Evolutionary conservation across 1,140 invertebrate species (phyloP).

Genomic region (Drosophila navojoa): DNA sequence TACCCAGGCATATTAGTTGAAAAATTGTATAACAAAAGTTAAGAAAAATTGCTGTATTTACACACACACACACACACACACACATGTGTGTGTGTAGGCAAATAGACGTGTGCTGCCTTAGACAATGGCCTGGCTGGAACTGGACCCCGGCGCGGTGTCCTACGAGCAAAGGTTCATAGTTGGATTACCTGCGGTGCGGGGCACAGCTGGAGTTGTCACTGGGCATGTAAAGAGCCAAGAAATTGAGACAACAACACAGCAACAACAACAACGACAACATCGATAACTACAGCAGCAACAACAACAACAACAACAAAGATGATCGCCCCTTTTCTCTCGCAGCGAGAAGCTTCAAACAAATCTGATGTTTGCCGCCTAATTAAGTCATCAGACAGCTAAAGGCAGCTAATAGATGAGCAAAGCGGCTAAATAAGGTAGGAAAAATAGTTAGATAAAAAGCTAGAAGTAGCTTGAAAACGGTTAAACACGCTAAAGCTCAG

Average conservation of each 20-base stretch:
- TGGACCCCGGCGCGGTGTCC: constrained; percentile 55
- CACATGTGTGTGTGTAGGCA: constrained; percentile 19
- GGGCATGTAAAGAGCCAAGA: constrained; percentile 80
- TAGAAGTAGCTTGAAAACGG: background rate
- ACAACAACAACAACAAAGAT: constrained; percentile 41
- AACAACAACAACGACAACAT: constrained; percentile 32
- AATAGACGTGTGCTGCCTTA: constrained; percentile 60
- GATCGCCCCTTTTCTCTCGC: constrained; percentile 63
- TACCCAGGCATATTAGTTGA: constrained; percentile 70
- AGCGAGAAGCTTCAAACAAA: constrained; percentile 36
- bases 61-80: constrained; percentile 8
- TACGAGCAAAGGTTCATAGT: constrained; percentile 38
- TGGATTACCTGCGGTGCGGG: constrained; percentile 68
- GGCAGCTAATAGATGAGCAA: constrained; percentile 45
- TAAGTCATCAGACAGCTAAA: constrained; percentile 70
- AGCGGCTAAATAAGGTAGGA: constrained; percentile 3
- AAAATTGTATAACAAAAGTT: constrained; percentile 81
- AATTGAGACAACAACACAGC: constrained; percentile 59
- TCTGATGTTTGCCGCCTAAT: constrained; percentile 77
- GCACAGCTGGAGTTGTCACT: constrained; percentile 83
- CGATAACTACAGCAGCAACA: constrained; percentile 42
- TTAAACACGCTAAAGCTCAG: no score
- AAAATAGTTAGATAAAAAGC: constrained; percentile 10
- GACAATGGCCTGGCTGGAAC: constrained; percentile 69
- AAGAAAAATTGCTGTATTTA: constrained; percentile 60